A percentile compares a stretch with the other conserved stretches of the same genome.
Conservation (phyloP, 2,797 vertebrate genomes). For the Uromys caudimaculatus region DNA sequence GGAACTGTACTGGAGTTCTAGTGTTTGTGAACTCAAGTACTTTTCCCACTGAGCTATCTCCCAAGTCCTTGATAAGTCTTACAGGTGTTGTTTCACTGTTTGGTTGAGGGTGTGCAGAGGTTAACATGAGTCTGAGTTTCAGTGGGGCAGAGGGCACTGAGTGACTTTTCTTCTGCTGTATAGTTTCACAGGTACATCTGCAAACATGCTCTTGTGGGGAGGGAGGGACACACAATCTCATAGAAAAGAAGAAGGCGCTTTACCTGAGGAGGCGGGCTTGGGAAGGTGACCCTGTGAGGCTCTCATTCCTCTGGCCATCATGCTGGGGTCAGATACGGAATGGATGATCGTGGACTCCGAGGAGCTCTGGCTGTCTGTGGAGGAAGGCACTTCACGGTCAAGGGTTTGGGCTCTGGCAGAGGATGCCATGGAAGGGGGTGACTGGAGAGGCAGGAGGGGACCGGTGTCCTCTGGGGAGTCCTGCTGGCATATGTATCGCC, state of each 20-base stretch:
- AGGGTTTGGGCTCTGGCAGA: slow-evolving; percentile 89
- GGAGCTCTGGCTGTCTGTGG: slow-evolving; percentile 84
- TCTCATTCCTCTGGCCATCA: slow-evolving; percentile 83
- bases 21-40: not conserved
- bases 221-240: slow-evolving; percentile 34
- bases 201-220: slow-evolving; percentile 63
- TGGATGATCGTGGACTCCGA: slow-evolving; percentile 86
- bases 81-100: slow-evolving; percentile 36
- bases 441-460: slow-evolving; percentile 81
- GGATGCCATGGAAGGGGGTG: slow-evolving; percentile 79
- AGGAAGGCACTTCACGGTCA: slow-evolving; percentile 92
- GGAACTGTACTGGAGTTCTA: not conserved
- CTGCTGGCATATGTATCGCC: slow-evolving; percentile 89
- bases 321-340: slow-evolving; percentile 90
- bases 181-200: slow-evolving; percentile 78
- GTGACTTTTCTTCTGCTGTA: slow-evolving; percentile 74
- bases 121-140: slow-evolving; percentile 73
- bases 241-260: slow-evolving; percentile 78
- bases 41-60: not conserved
- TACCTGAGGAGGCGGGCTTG: slow-evolving; percentile 91
- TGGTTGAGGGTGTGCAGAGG: slow-evolving; percentile 42
- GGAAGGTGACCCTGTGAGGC: slow-evolving; percentile 89
- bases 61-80: not conserved
- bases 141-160: slow-evolving; percentile 66
- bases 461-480: slow-evolving; percentile 86